phyloP scores from a whole-genome alignment of 2,113 vertebrate genomes.

The Tiliqua scincoides region DNA sequence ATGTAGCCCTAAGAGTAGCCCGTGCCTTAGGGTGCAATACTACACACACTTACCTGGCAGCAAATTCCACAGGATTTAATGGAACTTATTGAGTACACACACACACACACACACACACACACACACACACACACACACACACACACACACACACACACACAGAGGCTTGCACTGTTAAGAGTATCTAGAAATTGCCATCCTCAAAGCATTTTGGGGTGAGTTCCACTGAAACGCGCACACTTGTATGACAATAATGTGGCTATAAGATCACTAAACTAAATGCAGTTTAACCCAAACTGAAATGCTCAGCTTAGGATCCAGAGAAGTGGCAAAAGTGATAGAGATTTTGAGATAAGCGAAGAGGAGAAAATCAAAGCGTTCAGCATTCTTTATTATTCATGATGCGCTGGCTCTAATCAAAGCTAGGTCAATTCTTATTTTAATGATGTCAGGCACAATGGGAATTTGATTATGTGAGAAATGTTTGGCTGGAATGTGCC shows the following conservation, averaged over 20 bases:
- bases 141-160: too few relatives aligned
- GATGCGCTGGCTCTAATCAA: not conserved
- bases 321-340: not conserved
- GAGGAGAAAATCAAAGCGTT: not conserved
- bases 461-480: not conserved
- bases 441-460: not conserved
- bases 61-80: too few relatives aligned
- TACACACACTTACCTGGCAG: too few relatives aligned
- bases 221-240: not conserved
- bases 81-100: too few relatives aligned
- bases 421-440: conserved; percentile 16
- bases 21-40: not conserved
- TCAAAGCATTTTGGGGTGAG: not conserved
- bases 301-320: not conserved
- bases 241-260: not conserved
- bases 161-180: not conserved
- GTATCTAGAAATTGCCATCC: not conserved
- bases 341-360: not conserved
- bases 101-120: too few relatives aligned
- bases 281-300: not conserved
- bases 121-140: too few relatives aligned
- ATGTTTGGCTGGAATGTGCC: not conserved
- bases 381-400: not conserved
- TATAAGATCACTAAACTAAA: not conserved
- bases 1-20: not conserved